These are phyloP conservation scores for Ursus arctos DNA, from an alignment of 2,113 vertebrate species.

Conservation along the genomic window DNA sequence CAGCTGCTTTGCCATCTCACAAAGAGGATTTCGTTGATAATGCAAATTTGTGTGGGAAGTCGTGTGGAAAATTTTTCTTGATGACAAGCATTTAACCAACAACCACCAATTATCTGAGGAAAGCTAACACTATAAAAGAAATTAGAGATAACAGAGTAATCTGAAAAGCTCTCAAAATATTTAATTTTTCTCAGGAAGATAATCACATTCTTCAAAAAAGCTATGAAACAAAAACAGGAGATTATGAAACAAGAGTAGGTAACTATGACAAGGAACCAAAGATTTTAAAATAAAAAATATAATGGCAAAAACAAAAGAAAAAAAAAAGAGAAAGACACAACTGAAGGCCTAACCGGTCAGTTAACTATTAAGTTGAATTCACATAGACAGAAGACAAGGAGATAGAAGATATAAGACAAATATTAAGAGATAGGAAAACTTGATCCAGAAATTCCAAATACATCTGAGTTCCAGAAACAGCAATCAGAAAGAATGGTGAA, in stretches of 20 bases:
- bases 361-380: not conserved
- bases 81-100: conserved; percentile 36
- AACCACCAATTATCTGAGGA: not conserved
- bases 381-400: conserved; percentile 1
- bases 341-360: not conserved
- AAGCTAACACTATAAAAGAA: not conserved
- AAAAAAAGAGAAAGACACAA: not conserved
- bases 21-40: not conserved
- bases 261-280: conserved; percentile 11
- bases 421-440: not conserved
- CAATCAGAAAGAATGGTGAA: not conserved
- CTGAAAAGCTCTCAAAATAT: not conserved
- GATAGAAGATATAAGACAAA: not conserved
- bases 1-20: not conserved
- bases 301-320: not conserved
- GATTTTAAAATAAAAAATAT: not conserved
- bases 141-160: not conserved
- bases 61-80: not conserved
- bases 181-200: conserved; percentile 47
- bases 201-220: not conserved
- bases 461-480: not conserved
- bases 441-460: conserved; percentile 26
- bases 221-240: conserved; percentile 35
- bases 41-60: not conserved
- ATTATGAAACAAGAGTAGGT: conserved; percentile 57